Percentiles rank a stretch among this genome's conserved stretches.
These are phyloP conservation scores for Drosophila nigrodunni DNA, from an alignment of 1,140 invertebrate genomes.

Conservation along the genomic window DNA sequence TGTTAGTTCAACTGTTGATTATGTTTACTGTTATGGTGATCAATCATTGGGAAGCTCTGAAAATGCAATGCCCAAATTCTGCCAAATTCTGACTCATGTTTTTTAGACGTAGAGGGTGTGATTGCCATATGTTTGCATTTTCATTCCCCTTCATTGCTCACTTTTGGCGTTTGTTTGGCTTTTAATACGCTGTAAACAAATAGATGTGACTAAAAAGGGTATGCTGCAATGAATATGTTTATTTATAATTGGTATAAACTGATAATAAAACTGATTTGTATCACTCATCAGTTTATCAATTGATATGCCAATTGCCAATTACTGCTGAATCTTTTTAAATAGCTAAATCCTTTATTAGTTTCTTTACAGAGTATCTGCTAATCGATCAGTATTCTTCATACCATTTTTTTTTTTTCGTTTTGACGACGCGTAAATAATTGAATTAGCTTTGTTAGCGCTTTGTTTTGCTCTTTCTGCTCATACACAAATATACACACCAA, in stretches of 20 bases:
- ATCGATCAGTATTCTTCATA: background rate
- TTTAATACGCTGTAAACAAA: slow-evolving; percentile 1
- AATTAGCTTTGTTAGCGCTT: slow-evolving; percentile 71
- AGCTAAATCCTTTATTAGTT: too few species aligned
- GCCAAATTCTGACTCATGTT: slow-evolving; percentile 9
- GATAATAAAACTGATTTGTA: too few species aligned
- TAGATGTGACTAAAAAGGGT: background rate
- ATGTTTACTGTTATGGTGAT: background rate
- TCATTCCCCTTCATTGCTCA: slow-evolving; percentile 10
- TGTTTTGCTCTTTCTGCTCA: slow-evolving; percentile 49
- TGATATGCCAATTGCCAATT: too few species aligned
- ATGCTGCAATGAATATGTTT: background rate
- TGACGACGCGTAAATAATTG: slow-evolving; percentile 68
- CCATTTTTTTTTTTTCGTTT: slow-evolving; percentile 34
- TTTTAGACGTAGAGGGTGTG: background rate
- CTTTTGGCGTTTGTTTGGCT: slow-evolving; percentile 11
- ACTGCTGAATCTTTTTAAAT: too few species aligned
- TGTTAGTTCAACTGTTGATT: background rate
- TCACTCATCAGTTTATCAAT: too few species aligned
- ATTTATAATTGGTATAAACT: too few species aligned
- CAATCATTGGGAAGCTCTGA: background rate
- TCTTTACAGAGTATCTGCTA: slow-evolving; percentile 1
- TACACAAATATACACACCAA: slow-evolving; percentile 20
- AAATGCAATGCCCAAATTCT: background rate
- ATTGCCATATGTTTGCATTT: slow-evolving; percentile 35